Evolutionary conservation across 1,140 invertebrate genomes (phyloP), one percentile per base, ranked within the genome.

Genomic region (Pristionchus pacificus): DNA sequence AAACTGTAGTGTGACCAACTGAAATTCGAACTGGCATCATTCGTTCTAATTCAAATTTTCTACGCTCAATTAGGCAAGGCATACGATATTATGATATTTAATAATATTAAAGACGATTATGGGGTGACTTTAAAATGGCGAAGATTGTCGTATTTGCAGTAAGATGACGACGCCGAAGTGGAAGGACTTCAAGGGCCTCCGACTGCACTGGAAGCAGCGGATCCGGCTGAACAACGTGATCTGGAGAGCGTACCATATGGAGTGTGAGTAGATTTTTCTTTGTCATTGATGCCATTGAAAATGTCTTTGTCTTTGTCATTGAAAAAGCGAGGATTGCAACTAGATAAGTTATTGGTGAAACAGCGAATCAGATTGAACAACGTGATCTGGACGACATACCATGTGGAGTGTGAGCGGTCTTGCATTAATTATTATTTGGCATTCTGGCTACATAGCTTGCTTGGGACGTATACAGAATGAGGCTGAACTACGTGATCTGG

Each of bases 221-320:
- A 97, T 99, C 79, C 89, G 96, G 77, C 87, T 99, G 69, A 99
- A 99, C 88, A 99, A 99, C 86, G 93, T 98, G 69, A 99, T 99
- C 81, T 99, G 96, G 96, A 89, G 96, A 84, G 97, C 95, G 85
- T 99, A 96, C 94, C 94, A 97, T 86, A 94, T 98, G 92, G 96
- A 99, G 87, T 99, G 94, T 97, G 88, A 91, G 91, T 90, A 10
- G 10, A 29, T n/a, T 15, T 29, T 68, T 59, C 60, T 2, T 15
- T 31, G 15, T 30, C n/a, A 67, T 28, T 67, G n/a, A 3, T 62
- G 28, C 10, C 13, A 27, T 30, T 0, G 27, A 62, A 28, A 15
- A 31, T 28, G 6, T 28, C 32, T 28, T 2, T 29, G 28, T 60
- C 24, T 60, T 68, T 19, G 24, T n/a, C 57, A 68, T 0, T 0